Conservation (phyloP, 2,797 vertebrate genomes). For the Hyperoplus lanceolatus region DNA sequence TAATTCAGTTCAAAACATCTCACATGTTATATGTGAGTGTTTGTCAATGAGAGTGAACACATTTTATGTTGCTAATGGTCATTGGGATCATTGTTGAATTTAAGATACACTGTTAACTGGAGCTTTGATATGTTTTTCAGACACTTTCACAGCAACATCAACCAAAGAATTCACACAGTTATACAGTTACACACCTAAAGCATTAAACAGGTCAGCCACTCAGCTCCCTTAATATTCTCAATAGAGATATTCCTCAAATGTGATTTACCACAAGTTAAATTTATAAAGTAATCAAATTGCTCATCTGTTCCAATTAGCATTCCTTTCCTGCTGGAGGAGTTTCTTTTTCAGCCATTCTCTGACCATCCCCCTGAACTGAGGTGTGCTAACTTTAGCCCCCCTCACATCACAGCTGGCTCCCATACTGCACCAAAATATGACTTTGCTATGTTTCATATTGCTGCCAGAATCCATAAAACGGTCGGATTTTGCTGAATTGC, state of each 20-base stretch:
- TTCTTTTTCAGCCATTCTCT: slow-evolving; percentile 1
- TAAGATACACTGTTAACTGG: not conserved
- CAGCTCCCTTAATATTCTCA: not conserved
- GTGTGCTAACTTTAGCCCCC: slow-evolving; percentile 61
- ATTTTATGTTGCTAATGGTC: not conserved
- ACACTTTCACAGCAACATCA: not conserved
- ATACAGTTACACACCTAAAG: not conserved
- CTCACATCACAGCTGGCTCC: slow-evolving; percentile 60
- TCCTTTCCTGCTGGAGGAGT: slow-evolving; percentile 11
- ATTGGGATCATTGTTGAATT: not conserved
- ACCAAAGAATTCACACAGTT: not conserved
- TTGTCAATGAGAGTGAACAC: not conserved
- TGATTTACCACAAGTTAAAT: slow-evolving; percentile 15
- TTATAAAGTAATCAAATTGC: slow-evolving; percentile 17
- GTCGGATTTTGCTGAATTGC: slow-evolving; percentile 72
- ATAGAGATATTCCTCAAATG: slow-evolving; percentile 11
- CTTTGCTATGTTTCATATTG: slow-evolving; percentile 43
- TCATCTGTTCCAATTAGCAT: slow-evolving; percentile 34
- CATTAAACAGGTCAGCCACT: not conserved
- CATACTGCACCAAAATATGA: slow-evolving; percentile 56
- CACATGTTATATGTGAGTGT: not conserved
- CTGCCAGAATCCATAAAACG: slow-evolving; percentile 71
- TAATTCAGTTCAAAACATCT: not conserved
- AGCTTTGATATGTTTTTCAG: not conserved
- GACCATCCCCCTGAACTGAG: slow-evolving; percentile 31